Percentiles rank a stretch among this genome's conserved stretches.
Evolutionary conservation across 1,140 invertebrate species (phyloP).

Genomic region (Diorhabda sublineata): DNA sequence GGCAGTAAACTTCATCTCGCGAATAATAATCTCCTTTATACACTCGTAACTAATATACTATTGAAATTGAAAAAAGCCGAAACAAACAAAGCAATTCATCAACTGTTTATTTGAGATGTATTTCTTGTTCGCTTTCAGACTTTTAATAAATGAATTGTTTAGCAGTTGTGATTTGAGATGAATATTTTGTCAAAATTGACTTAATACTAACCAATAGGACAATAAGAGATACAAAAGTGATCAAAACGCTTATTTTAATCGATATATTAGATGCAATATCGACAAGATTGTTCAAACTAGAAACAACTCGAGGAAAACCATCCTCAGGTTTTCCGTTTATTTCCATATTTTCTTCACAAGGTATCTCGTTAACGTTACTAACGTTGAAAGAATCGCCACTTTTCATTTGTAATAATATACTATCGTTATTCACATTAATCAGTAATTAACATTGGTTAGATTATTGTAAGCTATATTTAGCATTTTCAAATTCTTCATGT

Average conservation of each 20-base stretch:
- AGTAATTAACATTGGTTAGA: slow-evolving; percentile 4
- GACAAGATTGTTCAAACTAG: not conserved
- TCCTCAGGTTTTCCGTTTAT: not conserved
- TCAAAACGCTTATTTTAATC: not conserved
- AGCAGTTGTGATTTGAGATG: not conserved
- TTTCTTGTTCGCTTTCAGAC: slow-evolving; percentile 7
- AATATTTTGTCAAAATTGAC: slow-evolving; percentile 9
- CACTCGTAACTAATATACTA: too few relatives aligned
- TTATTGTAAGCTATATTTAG: slow-evolving; percentile 17
- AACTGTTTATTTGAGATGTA: slow-evolving; percentile 4
- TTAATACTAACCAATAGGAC: slow-evolving; percentile 1
- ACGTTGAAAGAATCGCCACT: slow-evolving; percentile 10
- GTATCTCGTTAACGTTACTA: slow-evolving; percentile 10
- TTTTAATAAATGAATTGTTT: slow-evolving; percentile 10
- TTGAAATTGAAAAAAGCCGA: too few relatives aligned
- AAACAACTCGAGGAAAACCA: not conserved
- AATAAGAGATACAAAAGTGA: not conserved
- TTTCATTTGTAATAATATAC: not conserved
- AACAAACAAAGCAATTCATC: too few relatives aligned
- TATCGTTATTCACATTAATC: not conserved
- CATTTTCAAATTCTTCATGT: slow-evolving; percentile 2
- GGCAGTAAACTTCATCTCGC: too few relatives aligned
- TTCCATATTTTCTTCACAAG: slow-evolving; percentile 7
- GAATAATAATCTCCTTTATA: too few relatives aligned
- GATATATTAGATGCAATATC: slow-evolving; percentile 1